These are phyloP conservation scores for Porites lutea DNA, from an alignment of 64 coral and sea anemone genomes.

Conservation along the genomic window DNA sequence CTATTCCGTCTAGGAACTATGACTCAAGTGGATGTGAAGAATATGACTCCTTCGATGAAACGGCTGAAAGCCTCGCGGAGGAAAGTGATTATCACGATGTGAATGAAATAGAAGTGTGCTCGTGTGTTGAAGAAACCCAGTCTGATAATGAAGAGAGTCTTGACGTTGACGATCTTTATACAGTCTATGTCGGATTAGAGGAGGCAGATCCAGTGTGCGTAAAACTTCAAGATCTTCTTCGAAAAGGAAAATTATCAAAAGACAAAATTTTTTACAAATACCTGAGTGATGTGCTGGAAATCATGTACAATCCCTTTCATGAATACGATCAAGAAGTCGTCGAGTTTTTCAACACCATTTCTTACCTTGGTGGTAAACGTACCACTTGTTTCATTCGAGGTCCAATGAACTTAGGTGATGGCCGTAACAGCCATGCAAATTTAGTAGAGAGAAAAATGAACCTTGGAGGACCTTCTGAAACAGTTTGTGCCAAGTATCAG, in stretches of 20 bases:
- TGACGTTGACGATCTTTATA: neutral
- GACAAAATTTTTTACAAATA: constrained; percentile 30
- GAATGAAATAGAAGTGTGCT: no score
- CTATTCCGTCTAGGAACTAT: constrained; percentile 12
- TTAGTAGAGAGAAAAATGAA: constrained; percentile 50
- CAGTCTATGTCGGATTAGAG: constrained; percentile 14
- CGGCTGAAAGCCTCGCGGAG: neutral
- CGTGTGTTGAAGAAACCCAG: no score
- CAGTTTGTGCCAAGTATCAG: constrained; percentile 67
- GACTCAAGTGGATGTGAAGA: constrained; percentile 27
- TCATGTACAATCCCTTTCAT: neutral
- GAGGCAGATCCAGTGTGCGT: constrained; percentile 21
- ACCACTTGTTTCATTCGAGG: constrained; percentile 67
- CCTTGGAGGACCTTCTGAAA: constrained; percentile 74
- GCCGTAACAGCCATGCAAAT: constrained; percentile 38
- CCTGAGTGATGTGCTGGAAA: neutral
- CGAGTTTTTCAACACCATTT: neutral
- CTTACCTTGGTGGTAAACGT: constrained; percentile 44
- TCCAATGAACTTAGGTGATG: constrained; percentile 71
- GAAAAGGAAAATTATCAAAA: constrained; percentile 20
- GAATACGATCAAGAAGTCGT: neutral
- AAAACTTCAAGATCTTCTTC: constrained; percentile 32
- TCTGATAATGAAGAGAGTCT: neutral
- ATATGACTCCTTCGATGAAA: constrained; percentile 27
- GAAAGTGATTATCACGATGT: no score